A percentile compares a stretch with the other conserved stretches of the same genome.
phyloP scores from a whole-genome alignment of 2,888 invertebrate genomes.

The Globia sparganii region DNA sequence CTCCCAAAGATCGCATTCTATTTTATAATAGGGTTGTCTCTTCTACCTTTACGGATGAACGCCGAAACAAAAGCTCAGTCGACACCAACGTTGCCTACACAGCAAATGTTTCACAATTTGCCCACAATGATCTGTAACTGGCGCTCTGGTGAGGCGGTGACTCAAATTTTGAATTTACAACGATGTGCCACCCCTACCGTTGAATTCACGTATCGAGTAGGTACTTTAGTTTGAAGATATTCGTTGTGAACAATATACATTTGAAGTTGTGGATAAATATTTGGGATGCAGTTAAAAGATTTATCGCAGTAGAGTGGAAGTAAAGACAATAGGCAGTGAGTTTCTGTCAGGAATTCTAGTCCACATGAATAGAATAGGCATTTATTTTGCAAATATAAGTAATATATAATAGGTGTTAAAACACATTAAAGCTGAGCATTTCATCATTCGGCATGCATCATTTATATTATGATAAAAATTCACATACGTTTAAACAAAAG shows the following conservation, averaged over 20 bases:
- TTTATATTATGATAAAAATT: too few species aligned
- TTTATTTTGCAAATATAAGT: too few species aligned
- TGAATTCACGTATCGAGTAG: conserved; percentile 7
- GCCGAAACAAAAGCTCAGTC: conserved; percentile 33
- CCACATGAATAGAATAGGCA: too few species aligned
- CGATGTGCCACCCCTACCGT: conserved; percentile 45
- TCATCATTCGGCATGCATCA: too few species aligned
- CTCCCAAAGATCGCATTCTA: conserved; percentile 1
- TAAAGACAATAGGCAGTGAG: background rate
- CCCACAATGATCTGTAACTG: conserved; percentile 34
- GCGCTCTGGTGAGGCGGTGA: conserved; percentile 10
- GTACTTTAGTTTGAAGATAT: conserved; percentile 19
- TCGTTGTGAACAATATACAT: conserved; percentile 24
- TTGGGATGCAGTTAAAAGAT: conserved; percentile 13
- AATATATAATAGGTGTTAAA: too few species aligned
- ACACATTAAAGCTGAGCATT: too few species aligned
- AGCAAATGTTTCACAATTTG: conserved; percentile 62
- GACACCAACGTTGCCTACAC: conserved; percentile 23
- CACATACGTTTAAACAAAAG: too few species aligned
- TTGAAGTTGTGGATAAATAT: conserved; percentile 12
- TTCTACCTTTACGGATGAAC: conserved; percentile 10
- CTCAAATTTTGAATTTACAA: conserved; percentile 55
- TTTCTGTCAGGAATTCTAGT: background rate
- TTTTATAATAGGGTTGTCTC: conserved; percentile 7
- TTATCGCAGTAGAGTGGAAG: background rate